Evolutionary conservation across 1,140 invertebrate species (phyloP).

Genomic region (Adoxophyes honmai): DNA sequence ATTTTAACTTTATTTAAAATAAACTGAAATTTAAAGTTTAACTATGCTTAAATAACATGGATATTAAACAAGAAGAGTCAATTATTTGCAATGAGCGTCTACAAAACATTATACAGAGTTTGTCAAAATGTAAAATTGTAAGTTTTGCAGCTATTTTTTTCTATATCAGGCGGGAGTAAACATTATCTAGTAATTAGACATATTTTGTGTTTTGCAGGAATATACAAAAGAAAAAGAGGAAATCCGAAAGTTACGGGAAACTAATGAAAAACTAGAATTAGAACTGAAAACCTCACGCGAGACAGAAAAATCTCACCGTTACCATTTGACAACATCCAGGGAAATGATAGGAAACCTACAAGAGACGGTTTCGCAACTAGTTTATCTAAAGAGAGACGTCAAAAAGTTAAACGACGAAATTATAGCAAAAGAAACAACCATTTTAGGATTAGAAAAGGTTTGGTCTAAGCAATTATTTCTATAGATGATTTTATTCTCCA

Average conservation of each 20-base stretch:
- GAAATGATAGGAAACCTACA: slow-evolving; percentile 71
- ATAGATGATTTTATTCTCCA: too few species aligned
- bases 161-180: too few species aligned
- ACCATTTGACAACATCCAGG: slow-evolving; percentile 53
- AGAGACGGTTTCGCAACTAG: slow-evolving; percentile 64
- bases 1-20: too few species aligned
- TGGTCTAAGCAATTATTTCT: too few species aligned
- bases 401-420: slow-evolving; percentile 64
- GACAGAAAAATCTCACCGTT: slow-evolving; percentile 60
- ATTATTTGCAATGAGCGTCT: slow-evolving; percentile 28
- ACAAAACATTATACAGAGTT: slow-evolving; percentile 46
- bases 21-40: too few species aligned
- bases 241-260: slow-evolving; percentile 45
- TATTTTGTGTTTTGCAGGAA: slow-evolving; percentile 35
- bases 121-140: slow-evolving; percentile 62
- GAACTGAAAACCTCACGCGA: slow-evolving; percentile 55
- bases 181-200: neutral
- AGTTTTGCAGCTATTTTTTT: too few species aligned
- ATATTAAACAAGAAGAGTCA: slow-evolving; percentile 22
- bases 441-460: slow-evolving; percentile 54
- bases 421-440: slow-evolving; percentile 41
- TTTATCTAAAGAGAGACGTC: slow-evolving; percentile 64
- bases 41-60: too few species aligned
- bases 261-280: slow-evolving; percentile 52
- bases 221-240: slow-evolving; percentile 50